phyloP scores from a whole-genome alignment of 1,140 invertebrate species.

The Aphaenogaster floridana region DNA sequence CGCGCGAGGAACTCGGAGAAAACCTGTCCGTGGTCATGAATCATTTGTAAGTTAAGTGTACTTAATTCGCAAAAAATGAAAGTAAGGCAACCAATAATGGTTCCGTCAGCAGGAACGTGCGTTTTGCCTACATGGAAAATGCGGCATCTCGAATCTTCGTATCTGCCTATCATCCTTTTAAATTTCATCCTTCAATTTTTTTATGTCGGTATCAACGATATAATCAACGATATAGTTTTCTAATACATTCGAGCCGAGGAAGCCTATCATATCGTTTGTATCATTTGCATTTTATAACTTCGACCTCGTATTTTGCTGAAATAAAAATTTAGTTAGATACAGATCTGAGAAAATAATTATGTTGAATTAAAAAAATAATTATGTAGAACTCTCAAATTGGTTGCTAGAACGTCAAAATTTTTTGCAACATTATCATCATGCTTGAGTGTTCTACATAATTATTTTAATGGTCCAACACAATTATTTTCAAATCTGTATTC shows the following conservation, averaged over 20 bases:
- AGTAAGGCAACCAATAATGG: neutral
- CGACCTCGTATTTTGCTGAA: too few relatives aligned
- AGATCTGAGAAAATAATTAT: too few relatives aligned
- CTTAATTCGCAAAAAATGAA: conserved; percentile 13
- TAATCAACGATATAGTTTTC: neutral
- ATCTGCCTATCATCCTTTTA: neutral
- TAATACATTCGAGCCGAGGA: neutral
- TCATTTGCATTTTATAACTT: too few relatives aligned
- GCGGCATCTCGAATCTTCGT: too few relatives aligned
- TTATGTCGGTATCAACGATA: neutral
- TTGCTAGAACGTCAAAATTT: too few relatives aligned
- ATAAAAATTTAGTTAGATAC: too few relatives aligned
- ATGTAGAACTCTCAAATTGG: too few relatives aligned
- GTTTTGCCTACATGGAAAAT: neutral
- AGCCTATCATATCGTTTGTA: neutral
- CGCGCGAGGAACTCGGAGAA: conserved; percentile 9
- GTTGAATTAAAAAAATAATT: too few relatives aligned
- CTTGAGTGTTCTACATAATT: too few relatives aligned
- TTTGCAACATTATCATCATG: too few relatives aligned
- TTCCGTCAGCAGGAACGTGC: neutral
- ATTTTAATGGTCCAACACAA: too few relatives aligned
- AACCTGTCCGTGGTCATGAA: neutral
- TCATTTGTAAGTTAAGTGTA: conserved; percentile 4
- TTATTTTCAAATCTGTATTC: too few relatives aligned
- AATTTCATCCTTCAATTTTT: neutral